Percentiles rank a stretch among this genome's conserved stretches.
Conservation (phyloP, 2,888 invertebrate species). For the Brachyptera risi region DNA sequence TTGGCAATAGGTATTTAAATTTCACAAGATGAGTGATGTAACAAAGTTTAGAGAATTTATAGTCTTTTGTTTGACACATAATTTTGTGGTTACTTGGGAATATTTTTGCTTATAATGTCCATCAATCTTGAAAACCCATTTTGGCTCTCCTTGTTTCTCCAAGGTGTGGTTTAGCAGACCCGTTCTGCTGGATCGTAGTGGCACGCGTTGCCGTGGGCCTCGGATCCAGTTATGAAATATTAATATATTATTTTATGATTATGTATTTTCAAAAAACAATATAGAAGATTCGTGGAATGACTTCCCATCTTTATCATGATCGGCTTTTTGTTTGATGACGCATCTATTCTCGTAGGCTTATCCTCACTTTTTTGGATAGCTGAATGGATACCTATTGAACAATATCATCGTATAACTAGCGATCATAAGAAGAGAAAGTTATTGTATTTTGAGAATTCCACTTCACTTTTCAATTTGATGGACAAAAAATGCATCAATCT, state of each 20-base stretch:
- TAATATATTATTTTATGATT: not conserved
- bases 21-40: not conserved
- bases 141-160: not conserved
- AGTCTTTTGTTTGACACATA: not conserved
- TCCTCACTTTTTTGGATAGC: too few species aligned
- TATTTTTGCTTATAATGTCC: slow-evolving; percentile 4
- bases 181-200: not conserved
- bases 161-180: slow-evolving; percentile 10
- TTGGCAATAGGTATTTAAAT: too few species aligned
- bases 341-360: too few species aligned
- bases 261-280: not conserved
- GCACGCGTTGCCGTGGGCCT: not conserved
- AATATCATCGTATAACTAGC: too few species aligned
- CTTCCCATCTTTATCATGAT: not conserved
- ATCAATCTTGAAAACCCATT: slow-evolving; percentile 1
- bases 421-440: too few species aligned
- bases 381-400: too few species aligned
- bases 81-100: not conserved
- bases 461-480: too few species aligned
- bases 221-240: not conserved
- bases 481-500: too few species aligned
- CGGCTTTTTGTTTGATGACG: too few species aligned
- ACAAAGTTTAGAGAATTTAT: not conserved
- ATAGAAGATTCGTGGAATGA: too few species aligned
- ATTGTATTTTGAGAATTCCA: too few species aligned